Evolutionary conservation across 2,113 vertebrate species (phyloP), one percentile per base, ranked within the genome.

Genomic region (Felis chaus): DNA sequence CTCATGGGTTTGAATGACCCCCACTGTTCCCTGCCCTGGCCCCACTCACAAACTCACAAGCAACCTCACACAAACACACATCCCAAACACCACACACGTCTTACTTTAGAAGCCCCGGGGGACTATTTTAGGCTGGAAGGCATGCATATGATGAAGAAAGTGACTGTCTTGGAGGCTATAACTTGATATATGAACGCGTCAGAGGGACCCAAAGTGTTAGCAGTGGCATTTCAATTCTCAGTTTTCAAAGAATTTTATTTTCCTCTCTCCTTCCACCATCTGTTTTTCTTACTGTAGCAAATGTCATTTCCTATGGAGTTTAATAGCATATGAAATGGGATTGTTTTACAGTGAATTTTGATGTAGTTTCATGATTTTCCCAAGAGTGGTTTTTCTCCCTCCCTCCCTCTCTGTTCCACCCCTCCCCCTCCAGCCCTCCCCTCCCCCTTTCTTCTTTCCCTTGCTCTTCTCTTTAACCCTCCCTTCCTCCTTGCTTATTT

Each of bases 181-280:
- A 95, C 73, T 65, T 94, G 97, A 97, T 98, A 94, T 88, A 98
- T 97, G 97, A 95, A 96, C 79, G 69, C 93, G 92, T 97, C 97
- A 98, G 19, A 98, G 73, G 96, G 57, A 95, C 92, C 21, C 76
- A 96, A 95, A 98, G 97, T 96, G 85, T 92, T 97, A 98, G 97
- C 95, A 95, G 96, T 91, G 96, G 66, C 73, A 96, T 98, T 98
- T 98, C 97, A 71, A 93, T 97, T 97, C 95, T 96, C 74, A 31
- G 97, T 98, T 97, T 98, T 98, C 87, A 97, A 85, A 97, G 93
- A 95, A 81, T 92, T 97, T 97, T 14, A 97, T 98, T 98, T 98
- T 97, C 80, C 94, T 92, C 80, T 89, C 76, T 97, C 96, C 66
- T 71, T 74, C 71, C 91, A 98, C 95, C 55, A 97, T 98, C 98